Conservation (phyloP, 2,888 invertebrate genomes). For the Pseudococcus viburni region DNA sequence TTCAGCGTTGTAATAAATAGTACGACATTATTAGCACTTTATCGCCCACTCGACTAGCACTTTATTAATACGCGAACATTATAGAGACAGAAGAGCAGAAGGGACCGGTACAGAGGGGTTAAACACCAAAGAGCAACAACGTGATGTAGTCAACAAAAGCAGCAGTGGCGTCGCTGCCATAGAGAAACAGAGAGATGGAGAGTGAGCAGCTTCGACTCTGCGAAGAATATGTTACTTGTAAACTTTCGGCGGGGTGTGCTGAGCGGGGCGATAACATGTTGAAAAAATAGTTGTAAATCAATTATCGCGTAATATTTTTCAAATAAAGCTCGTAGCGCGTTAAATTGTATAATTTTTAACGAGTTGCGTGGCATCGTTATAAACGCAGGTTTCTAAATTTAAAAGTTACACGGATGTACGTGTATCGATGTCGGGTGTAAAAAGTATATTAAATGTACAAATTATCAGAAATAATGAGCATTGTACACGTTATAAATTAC, state of each 20-base stretch:
- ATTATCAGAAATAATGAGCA: slow-evolving; percentile 42
- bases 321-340: slow-evolving; percentile 27
- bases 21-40: slow-evolving; percentile 30
- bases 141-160: background rate
- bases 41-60: slow-evolving; percentile 7
- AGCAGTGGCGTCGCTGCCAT: background rate
- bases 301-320: slow-evolving; percentile 22
- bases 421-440: background rate
- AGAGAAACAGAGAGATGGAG: too few relatives aligned
- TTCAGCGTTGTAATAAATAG: background rate
- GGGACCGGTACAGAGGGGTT: background rate
- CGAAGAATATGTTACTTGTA: background rate
- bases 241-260: too few relatives aligned
- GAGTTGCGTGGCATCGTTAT: slow-evolving; percentile 1
- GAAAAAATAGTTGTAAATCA: slow-evolving; percentile 24
- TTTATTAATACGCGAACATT: slow-evolving; percentile 8
- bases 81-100: background rate
- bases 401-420: background rate
- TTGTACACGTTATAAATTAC: slow-evolving; percentile 30
- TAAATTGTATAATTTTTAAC: slow-evolving; percentile 11
- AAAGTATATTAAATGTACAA: slow-evolving; percentile 21
- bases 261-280: background rate
- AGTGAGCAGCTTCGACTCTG: background rate
- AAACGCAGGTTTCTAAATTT: slow-evolving; percentile 4
- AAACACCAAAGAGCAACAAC: slow-evolving; percentile 23